These are phyloP conservation scores for Albula goreensis DNA, from an alignment of 2,113 vertebrate species.

Conservation along the genomic window DNA sequence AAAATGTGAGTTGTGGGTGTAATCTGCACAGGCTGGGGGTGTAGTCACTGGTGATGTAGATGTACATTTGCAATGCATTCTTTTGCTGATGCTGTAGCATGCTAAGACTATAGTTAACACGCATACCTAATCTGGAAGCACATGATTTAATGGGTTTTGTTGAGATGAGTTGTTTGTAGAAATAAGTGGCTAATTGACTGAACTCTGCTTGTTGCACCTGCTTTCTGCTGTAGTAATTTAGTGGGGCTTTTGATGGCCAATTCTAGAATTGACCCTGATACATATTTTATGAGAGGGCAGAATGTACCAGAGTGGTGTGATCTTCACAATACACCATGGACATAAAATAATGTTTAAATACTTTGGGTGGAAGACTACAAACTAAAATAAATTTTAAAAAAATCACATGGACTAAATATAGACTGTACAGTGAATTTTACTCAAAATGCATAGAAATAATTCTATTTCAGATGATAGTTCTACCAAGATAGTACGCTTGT, in stretches of 20 bases:
- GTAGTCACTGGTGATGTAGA: background rate
- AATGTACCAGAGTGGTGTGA: background rate
- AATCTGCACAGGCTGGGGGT: background rate
- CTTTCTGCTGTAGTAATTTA: background rate
- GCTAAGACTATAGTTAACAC: background rate
- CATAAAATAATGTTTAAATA: background rate
- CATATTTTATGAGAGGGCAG: slow-evolving; percentile 21
- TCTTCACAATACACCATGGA: background rate
- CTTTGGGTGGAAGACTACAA: background rate
- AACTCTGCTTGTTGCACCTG: background rate
- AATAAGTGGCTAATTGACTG: slow-evolving; percentile 5
- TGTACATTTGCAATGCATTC: background rate
- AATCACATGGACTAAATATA: background rate
- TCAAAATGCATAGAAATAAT: background rate
- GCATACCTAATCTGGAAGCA: background rate
- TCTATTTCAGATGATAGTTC: background rate
- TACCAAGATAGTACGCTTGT: background rate
- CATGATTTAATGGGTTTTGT: background rate
- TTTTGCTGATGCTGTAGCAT: background rate
- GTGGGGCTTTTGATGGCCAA: slow-evolving; percentile 1
- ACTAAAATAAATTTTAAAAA: background rate
- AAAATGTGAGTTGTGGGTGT: background rate
- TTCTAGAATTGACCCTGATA: background rate
- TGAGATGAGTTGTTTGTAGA: slow-evolving; percentile 3
- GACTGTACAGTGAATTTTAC: background rate